Conservation (phyloP, 2,888 invertebrate genomes). For the Tridacna crocea region DNA sequence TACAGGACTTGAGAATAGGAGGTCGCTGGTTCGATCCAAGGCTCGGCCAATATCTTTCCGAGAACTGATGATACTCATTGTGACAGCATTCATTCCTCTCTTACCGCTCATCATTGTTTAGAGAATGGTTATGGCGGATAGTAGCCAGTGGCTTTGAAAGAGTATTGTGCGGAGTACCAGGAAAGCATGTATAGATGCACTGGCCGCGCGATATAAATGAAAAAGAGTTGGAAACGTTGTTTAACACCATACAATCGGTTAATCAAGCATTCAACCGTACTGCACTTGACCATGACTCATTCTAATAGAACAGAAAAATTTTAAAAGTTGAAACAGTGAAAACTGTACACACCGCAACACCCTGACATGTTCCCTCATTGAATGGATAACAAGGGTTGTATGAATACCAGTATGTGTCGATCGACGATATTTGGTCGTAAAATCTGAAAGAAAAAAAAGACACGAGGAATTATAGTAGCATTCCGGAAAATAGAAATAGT, state of each 20-base stretch:
- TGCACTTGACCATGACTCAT: too few relatives aligned
- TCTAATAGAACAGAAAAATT: too few relatives aligned
- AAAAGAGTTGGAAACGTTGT: not conserved
- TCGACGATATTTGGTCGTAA: constrained; percentile 23
- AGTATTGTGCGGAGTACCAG: too few relatives aligned
- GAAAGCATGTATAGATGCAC: not conserved
- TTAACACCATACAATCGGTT: not conserved
- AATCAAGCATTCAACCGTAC: not conserved
- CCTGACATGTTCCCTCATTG: constrained; percentile 42
- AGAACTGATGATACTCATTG: not conserved
- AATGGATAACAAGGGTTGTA: constrained; percentile 52
- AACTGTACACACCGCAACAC: constrained; percentile 38
- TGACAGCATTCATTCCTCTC: not conserved
- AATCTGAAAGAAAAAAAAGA: constrained; percentile 34
- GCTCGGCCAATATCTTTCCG: not conserved
- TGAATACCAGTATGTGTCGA: constrained; percentile 46
- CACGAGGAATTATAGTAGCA: not conserved
- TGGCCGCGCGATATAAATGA: not conserved
- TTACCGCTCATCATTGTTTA: not conserved
- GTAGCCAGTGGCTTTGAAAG: too few relatives aligned
- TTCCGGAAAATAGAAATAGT: not conserved
- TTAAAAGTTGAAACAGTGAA: too few relatives aligned
- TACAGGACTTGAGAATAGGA: not conserved
- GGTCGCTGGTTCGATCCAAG: too few relatives aligned
- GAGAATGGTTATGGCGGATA: not conserved